These are phyloP conservation scores for Phengaris arion DNA, from an alignment of 2,888 invertebrate genomes.

Conservation along the genomic window DNA sequence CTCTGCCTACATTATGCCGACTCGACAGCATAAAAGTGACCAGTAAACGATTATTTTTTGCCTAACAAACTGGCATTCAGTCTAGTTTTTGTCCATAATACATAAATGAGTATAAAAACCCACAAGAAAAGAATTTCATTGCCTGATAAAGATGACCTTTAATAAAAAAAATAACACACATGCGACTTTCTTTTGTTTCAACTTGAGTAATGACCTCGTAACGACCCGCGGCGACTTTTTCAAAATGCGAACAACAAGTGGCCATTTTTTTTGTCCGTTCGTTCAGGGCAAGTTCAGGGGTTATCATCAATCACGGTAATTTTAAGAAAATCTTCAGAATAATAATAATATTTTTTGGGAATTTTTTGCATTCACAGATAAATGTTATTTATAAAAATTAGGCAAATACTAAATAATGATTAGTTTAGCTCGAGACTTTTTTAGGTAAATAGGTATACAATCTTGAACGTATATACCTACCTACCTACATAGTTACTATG, in stretches of 20 bases:
- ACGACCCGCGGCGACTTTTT: constrained; percentile 37
- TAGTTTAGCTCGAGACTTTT: too few relatives aligned
- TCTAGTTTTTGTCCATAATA: not conserved
- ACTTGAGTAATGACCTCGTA: constrained; percentile 50
- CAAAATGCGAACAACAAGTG: not conserved
- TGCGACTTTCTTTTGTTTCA: constrained; percentile 38
- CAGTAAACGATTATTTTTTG: not conserved
- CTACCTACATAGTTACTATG: too few relatives aligned
- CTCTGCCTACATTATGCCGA: too few relatives aligned
- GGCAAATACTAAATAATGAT: too few relatives aligned
- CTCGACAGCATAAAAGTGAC: too few relatives aligned
- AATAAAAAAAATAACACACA: constrained; percentile 30
- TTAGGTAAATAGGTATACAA: too few relatives aligned
- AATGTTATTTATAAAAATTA: too few relatives aligned
- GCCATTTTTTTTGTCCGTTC: not conserved
- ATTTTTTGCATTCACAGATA: too few relatives aligned
- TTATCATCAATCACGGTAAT: not conserved
- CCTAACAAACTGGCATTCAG: not conserved
- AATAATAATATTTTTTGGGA: too few relatives aligned
- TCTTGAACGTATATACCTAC: too few relatives aligned
- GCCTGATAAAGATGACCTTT: not conserved
- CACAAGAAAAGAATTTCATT: not conserved
- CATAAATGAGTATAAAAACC: not conserved
- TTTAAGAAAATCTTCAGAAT: not conserved
- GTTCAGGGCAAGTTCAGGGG: not conserved